These are phyloP conservation scores for Bombus polaris DNA, from an alignment of 1,140 invertebrate species.

Conservation along the genomic window DNA sequence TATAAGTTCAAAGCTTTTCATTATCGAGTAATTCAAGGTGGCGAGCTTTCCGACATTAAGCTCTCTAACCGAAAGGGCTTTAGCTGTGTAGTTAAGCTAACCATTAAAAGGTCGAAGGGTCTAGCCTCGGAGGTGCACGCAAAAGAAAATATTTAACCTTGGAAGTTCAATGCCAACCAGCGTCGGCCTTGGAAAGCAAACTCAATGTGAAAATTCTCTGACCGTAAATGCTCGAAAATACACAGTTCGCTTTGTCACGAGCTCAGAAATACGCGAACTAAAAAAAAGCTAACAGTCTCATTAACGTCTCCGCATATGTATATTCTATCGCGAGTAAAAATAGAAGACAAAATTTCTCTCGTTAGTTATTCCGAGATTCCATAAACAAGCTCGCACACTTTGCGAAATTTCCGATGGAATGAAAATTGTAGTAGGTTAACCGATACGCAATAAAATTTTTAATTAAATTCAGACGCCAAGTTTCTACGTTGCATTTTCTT, in stretches of 20 bases:
- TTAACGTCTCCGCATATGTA: too few species aligned
- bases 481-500: constrained; percentile 21
- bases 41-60: neutral
- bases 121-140: too few species aligned
- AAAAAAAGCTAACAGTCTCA: neutral
- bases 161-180: neutral
- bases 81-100: neutral
- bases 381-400: neutral
- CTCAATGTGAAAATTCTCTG: neutral
- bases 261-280: neutral
- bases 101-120: neutral
- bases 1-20: neutral
- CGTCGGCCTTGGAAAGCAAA: neutral
- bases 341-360: neutral
- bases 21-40: neutral
- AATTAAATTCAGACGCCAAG: constrained; percentile 38
- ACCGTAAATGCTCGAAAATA: constrained; percentile 12
- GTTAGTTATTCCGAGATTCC: neutral
- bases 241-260: neutral
- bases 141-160: neutral
- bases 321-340: too few species aligned
- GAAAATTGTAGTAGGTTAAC: neutral
- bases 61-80: neutral
- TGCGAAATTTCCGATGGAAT: neutral
- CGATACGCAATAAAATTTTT: constrained; percentile 37